Percentiles rank a stretch among this genome's conserved stretches.
Evolutionary conservation across 30 jellyfish, hydroid and myxozoan genomes (phyloP).

Genomic region (Hydra vulgaris): DNA sequence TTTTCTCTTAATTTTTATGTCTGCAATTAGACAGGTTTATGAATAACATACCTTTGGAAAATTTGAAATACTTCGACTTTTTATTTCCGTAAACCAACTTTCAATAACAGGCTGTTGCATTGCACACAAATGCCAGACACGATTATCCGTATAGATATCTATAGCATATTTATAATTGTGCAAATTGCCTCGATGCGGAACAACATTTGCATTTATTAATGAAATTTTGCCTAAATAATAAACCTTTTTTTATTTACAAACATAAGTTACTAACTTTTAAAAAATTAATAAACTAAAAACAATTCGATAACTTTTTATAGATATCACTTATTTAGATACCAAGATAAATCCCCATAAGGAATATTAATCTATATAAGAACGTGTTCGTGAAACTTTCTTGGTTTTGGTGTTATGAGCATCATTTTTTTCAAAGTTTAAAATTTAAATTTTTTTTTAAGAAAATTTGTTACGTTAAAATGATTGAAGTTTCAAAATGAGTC

Average conservation of each 20-base stretch:
- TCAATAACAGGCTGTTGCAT: conserved; percentile 10
- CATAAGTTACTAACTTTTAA: no score
- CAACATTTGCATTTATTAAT: conserved; percentile 1
- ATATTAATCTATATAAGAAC: no score
- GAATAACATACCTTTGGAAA: background rate
- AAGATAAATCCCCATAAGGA: no score
- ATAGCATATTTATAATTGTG: conserved; percentile 8
- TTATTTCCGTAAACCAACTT: conserved; percentile 1
- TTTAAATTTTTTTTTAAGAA: no score
- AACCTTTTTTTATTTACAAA: background rate
- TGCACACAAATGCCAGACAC: conserved; percentile 16
- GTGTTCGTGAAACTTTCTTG: no score
- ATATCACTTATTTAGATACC: no score
- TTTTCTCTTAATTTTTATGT: background rate
- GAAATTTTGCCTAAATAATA: background rate
- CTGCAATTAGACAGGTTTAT: background rate
- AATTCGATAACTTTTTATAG: no score
- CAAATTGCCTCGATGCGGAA: background rate
- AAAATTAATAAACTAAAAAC: no score
- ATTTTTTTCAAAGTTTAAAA: no score
- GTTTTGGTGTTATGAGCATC: no score
- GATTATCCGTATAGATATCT: background rate
- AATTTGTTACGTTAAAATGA: no score
- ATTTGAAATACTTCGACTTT: background rate
- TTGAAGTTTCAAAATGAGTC: no score